Evolutionary conservation across 2,888 invertebrate species (phyloP), one percentile per base, ranked within the genome.

Genomic region (Cylloceria caligata): DNA sequence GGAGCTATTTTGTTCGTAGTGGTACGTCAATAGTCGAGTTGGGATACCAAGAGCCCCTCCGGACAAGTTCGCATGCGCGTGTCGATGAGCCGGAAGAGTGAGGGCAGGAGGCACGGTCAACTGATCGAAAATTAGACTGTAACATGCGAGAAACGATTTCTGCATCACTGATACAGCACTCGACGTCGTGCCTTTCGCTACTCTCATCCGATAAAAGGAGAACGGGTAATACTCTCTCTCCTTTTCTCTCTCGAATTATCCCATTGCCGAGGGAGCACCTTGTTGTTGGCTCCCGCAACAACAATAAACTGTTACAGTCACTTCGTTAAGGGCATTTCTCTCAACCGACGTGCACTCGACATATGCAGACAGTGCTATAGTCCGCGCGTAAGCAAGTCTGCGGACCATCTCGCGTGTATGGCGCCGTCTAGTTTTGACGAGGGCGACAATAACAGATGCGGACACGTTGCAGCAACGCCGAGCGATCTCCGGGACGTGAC

Each of bases 281-380:
- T 60, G 69, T 81, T 75, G 72, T 77, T 49, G 36, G 57, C n/a
- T 52, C 62, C 42, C 47, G 86, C 86, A 88, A 86, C 88, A 89
- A 90, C 89, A 91, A 90, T 89, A 88, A 90, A 89, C 87, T 88
- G 87, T 89, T 89, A 87, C 89, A 87, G 89, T 88, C 86, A 88
- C 89, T 90, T 91, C 90, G 89, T 90, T 90, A 89, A 90, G 89
- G 72, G 57, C 88, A 86, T 85, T 88, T 89, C 88, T 88, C 89
- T 42, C 68, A 42, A 30, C 47, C 27, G 39, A 49, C 62, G 24
- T 13, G 34, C 55, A 55, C 52, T 36, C 16, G 52, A 39, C 65
- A 19, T 21, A 42, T 30, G 24, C 21, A 45, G 52, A n/a, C 21
- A 52, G 0, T 4, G 1, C 24, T 4, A n/a, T n/a, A 13, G 52